A percentile compares a stretch with the other conserved stretches of the same genome.
These are phyloP conservation scores for Abscondita cerata DNA, from an alignment of 2,888 invertebrate species.

Conservation along the genomic window DNA sequence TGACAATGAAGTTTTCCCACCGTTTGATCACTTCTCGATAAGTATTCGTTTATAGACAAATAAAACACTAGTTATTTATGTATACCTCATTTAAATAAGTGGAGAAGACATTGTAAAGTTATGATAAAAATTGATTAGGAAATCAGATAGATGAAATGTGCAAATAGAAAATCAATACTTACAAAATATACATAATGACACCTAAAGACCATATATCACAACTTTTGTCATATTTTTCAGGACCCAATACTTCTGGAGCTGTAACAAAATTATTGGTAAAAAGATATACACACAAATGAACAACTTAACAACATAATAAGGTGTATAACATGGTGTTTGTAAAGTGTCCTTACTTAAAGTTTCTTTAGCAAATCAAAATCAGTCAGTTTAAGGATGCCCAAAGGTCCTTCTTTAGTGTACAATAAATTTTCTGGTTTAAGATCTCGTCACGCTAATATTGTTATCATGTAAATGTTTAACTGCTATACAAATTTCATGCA, in stretches of 20 bases:
- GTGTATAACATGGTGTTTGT: constrained; percentile 98
- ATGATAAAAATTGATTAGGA: no score
- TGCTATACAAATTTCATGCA: constrained; percentile 95
- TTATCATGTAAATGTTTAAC: constrained; percentile 92
- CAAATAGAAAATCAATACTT: constrained; percentile 59
- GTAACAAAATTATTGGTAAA: constrained; percentile 1
- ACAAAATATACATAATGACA: constrained; percentile 98
- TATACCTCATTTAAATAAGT: no score
- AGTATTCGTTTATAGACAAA: no score
- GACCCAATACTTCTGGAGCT: constrained; percentile 83
- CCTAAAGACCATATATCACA: constrained; percentile 99
- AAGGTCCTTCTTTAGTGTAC: constrained; percentile 77
- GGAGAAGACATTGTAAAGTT: no score
- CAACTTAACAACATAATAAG: constrained; percentile 93
- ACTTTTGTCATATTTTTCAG: constrained; percentile 97
- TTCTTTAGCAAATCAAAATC: constrained; percentile 99
- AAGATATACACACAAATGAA: constrained; percentile 2
- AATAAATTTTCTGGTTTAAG: constrained; percentile 97
- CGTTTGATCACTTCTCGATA: no score
- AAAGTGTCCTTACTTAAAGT: constrained; percentile 84
- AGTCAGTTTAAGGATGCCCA: constrained; percentile 91
- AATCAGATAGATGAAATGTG: no score
- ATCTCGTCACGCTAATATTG: constrained; percentile 96
- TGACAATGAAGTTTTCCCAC: no score
- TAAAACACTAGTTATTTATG: no score